Conservation (phyloP, 2,888 invertebrate genomes). For the Hanleya hanleyi region DNA sequence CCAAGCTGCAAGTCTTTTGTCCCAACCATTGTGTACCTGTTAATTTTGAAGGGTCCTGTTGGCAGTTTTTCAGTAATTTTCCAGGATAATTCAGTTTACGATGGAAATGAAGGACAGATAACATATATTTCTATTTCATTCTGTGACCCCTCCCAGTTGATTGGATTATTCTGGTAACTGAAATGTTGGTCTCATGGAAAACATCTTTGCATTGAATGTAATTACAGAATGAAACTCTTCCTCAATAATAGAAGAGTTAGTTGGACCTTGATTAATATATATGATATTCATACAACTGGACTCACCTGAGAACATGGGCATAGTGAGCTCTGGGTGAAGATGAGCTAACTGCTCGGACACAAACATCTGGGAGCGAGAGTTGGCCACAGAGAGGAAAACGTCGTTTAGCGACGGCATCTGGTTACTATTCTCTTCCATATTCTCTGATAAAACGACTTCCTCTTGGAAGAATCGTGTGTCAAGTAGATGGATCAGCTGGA, state of each 20-base stretch:
- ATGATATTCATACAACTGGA: slow-evolving; percentile 19
- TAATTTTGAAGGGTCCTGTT: no score
- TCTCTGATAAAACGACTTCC: slow-evolving; percentile 66
- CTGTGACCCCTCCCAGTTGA: no score
- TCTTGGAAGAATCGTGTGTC: slow-evolving; percentile 96
- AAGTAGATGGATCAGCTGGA: slow-evolving; percentile 90
- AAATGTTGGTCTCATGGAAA: neutral
- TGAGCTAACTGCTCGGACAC: slow-evolving; percentile 94
- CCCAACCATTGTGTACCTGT: no score
- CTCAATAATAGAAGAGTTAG: neutral
- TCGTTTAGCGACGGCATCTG: slow-evolving; percentile 81
- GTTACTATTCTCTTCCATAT: slow-evolving; percentile 43
- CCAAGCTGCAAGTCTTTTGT: no score
- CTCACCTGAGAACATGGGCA: slow-evolving; percentile 99
- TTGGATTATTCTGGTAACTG: neutral
- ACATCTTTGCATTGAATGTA: no score
- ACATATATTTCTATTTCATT: no score
- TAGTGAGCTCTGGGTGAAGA: slow-evolving; percentile 96
- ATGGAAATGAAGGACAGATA: no score
- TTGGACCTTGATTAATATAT: neutral
- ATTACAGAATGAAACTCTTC: no score
- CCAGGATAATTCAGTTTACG: no score
- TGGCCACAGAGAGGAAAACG: slow-evolving; percentile 81
- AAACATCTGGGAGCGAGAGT: slow-evolving; percentile 93
- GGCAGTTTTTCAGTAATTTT: no score